Percentiles rank a stretch among this genome's conserved stretches.
Evolutionary conservation across 2,113 vertebrate genomes (phyloP).

Genomic region (Chamaetylas fuelleborni): DNA sequence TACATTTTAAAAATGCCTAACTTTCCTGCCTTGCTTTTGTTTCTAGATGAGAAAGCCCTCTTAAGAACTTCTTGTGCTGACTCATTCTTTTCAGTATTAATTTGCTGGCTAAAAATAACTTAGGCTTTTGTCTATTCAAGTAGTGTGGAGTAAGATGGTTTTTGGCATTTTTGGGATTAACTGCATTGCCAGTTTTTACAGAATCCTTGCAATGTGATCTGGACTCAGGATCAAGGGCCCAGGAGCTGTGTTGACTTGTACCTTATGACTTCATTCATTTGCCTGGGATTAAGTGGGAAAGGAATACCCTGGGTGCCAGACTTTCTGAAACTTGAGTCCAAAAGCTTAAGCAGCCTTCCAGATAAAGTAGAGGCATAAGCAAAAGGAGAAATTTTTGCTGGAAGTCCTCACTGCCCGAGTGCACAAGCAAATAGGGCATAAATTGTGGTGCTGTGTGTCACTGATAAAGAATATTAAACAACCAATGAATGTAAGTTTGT

Average conservation of each 20-base stretch:
- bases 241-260: background rate
- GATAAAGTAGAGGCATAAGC: background rate
- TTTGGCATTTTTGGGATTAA: constrained; percentile 12
- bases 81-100: constrained; percentile 32
- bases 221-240: background rate
- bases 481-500: background rate
- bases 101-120: constrained; percentile 66
- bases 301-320: background rate
- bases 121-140: constrained; percentile 5
- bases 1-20: background rate
- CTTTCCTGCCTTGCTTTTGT: background rate
- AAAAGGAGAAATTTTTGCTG: background rate
- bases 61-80: constrained; percentile 7
- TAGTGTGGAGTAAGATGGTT: background rate
- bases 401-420: background rate
- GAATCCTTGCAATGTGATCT: constrained; percentile 11
- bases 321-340: background rate
- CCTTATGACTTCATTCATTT: constrained; percentile 12
- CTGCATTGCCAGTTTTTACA: background rate
- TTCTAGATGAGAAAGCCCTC: background rate
- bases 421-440: background rate
- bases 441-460: background rate
- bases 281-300: background rate
- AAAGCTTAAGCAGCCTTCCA: background rate
- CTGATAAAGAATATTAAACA: background rate